phyloP scores from a whole-genome alignment of 1,140 invertebrate genomes.

The Psix sp. region DNA sequence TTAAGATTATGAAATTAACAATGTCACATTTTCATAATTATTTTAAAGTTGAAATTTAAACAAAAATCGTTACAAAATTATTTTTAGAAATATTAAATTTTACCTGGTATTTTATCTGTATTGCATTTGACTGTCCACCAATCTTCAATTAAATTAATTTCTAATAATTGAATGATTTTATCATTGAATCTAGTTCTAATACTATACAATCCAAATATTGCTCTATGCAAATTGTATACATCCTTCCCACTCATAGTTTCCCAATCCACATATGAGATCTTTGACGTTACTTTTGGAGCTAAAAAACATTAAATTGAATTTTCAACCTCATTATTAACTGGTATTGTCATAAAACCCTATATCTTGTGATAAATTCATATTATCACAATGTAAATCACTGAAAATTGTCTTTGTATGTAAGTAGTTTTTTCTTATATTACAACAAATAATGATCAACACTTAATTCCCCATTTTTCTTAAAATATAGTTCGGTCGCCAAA shows the following conservation, averaged over 20 bases:
- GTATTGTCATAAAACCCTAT: background rate
- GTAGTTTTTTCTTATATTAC: no score
- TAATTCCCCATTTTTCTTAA: no score
- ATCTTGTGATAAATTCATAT: constrained; percentile 4
- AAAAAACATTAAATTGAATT: constrained; percentile 54
- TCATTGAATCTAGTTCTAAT: constrained; percentile 80
- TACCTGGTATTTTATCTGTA: constrained; percentile 64
- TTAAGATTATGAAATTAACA: no score
- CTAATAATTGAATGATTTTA: constrained; percentile 79
- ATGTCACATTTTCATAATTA: no score
- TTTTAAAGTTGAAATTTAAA: no score
- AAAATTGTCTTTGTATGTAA: no score
- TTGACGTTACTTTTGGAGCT: constrained; percentile 84
- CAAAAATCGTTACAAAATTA: background rate
- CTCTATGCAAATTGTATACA: constrained; percentile 82
- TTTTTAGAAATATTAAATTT: constrained; percentile 6
- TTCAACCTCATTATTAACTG: background rate
- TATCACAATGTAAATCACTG: no score
- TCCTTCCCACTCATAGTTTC: constrained; percentile 78
- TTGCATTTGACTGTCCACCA: constrained; percentile 9
- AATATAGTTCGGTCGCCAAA: no score
- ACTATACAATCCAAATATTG: constrained; percentile 81
- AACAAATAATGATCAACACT: no score
- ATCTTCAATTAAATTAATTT: constrained; percentile 72
- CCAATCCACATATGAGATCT: constrained; percentile 82